Percentiles rank a stretch among this genome's conserved stretches.
phyloP scores from a whole-genome alignment of 2,797 vertebrate genomes.

The Periophthalmus magnuspinnatus region DNA sequence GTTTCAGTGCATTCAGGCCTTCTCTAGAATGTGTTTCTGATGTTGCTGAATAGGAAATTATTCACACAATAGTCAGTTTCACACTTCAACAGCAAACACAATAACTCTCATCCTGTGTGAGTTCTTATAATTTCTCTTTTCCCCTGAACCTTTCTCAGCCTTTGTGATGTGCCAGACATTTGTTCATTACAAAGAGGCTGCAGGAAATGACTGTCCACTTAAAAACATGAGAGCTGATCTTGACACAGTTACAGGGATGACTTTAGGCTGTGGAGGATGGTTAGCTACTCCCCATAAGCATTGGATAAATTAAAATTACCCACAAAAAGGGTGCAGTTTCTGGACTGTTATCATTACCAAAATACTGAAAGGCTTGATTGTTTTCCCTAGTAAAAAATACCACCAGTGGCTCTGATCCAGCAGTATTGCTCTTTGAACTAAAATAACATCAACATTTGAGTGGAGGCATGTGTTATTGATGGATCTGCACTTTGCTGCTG shows the following conservation, averaged over 20 bases:
- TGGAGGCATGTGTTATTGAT: slow-evolving; percentile 55
- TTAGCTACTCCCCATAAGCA: slow-evolving; percentile 45
- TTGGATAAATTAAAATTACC: slow-evolving; percentile 49
- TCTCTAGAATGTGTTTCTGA: slow-evolving; percentile 43
- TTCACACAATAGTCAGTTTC: slow-evolving; percentile 59
- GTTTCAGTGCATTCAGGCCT: slow-evolving; percentile 48
- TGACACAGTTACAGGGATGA: slow-evolving; percentile 66
- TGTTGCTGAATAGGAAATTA: slow-evolving; percentile 53
- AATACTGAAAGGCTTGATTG: slow-evolving; percentile 25
- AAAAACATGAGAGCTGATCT: slow-evolving; percentile 61
- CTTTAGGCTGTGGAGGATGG: slow-evolving; percentile 60
- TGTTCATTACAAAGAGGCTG: slow-evolving; percentile 59
- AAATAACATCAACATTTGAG: slow-evolving; percentile 56
- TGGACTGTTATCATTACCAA: slow-evolving; percentile 36
- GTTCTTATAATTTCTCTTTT: slow-evolving; percentile 74
- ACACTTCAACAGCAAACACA: slow-evolving; percentile 72
- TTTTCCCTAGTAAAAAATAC: slow-evolving; percentile 63
- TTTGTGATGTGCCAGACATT: slow-evolving; percentile 73
- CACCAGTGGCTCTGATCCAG: slow-evolving; percentile 51
- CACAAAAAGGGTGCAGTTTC: slow-evolving; percentile 39
- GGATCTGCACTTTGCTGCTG: slow-evolving; percentile 49
- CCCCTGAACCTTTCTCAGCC: slow-evolving; percentile 53
- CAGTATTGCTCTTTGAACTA: slow-evolving; percentile 66
- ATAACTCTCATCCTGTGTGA: slow-evolving; percentile 69
- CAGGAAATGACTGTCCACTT: slow-evolving; percentile 74